phyloP scores from a whole-genome alignment of 1,140 invertebrate species.

The Neodiprion lecontei region DNA sequence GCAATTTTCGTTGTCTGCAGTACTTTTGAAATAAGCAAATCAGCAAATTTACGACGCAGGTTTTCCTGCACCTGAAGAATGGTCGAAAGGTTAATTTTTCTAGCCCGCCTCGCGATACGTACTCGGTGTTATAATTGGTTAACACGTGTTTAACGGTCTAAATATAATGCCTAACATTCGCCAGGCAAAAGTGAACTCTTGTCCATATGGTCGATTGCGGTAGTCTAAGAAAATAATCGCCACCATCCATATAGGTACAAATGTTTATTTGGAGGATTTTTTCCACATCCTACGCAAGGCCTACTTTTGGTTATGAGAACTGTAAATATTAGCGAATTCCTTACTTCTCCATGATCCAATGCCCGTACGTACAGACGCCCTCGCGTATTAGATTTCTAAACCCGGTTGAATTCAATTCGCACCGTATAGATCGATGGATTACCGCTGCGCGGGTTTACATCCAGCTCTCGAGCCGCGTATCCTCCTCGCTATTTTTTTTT shows the following conservation, averaged over 20 bases:
- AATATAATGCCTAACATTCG: not conserved
- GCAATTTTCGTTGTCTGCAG: too few relatives aligned
- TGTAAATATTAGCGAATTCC: conserved; percentile 7
- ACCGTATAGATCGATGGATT: too few relatives aligned
- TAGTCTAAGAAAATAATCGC: conserved; percentile 2
- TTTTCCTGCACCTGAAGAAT: too few relatives aligned
- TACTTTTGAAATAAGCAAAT: too few relatives aligned
- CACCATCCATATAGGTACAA: not conserved
- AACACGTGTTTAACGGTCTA: not conserved
- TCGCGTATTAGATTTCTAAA: not conserved
- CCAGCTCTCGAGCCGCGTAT: not conserved
- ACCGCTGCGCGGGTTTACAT: conserved; percentile 35
- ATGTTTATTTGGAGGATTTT: conserved; percentile 6
- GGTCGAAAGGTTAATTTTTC: too few relatives aligned
- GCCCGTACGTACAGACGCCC: not conserved
- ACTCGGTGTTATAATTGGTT: too few relatives aligned
- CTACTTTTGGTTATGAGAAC: conserved; percentile 5
- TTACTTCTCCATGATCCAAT: not conserved
- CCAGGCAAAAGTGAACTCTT: conserved; percentile 7
- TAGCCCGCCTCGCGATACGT: too few relatives aligned
- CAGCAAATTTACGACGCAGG: too few relatives aligned
- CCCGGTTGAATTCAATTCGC: not conserved
- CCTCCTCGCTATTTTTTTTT: conserved; percentile 9
- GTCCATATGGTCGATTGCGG: conserved; percentile 1
- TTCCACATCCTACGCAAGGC: conserved; percentile 3